Conservation (phyloP, 2,113 vertebrate genomes). For the Notiomystis cincta region DNA sequence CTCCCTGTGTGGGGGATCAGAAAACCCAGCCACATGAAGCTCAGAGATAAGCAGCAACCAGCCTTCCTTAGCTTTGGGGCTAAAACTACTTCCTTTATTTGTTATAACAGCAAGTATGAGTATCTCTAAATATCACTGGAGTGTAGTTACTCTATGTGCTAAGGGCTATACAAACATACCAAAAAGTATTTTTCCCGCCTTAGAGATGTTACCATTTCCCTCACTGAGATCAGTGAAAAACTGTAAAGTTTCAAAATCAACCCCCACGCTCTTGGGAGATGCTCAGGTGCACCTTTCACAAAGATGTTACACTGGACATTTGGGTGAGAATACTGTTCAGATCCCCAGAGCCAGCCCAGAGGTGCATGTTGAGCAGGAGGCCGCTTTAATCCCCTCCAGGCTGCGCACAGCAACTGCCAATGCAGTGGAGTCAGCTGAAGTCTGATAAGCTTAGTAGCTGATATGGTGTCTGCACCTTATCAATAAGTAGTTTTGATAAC, state of each 20-base stretch:
- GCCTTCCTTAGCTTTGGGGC: background rate
- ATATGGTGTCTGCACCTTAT: background rate
- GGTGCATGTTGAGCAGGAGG: background rate
- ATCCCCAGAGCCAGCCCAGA: background rate
- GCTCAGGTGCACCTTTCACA: background rate
- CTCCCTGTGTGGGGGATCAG: background rate
- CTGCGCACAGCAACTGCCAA: accelerated
- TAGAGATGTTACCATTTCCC: background rate
- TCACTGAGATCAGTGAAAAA: background rate
- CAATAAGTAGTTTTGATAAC: background rate
- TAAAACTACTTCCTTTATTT: background rate
- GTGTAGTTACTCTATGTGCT: background rate
- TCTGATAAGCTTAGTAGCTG: background rate
- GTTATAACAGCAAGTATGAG: background rate
- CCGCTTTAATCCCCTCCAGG: background rate
- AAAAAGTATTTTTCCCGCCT: background rate
- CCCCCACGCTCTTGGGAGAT: accelerated
- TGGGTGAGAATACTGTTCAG: background rate
- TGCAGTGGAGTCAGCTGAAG: background rate
- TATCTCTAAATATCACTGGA: background rate
- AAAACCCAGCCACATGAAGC: background rate
- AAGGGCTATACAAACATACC: background rate
- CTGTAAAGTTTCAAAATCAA: background rate
- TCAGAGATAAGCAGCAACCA: background rate
- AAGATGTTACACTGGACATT: background rate